Conservation (phyloP, 2,888 invertebrate species). For the Arrhopalites spinosus region DNA sequence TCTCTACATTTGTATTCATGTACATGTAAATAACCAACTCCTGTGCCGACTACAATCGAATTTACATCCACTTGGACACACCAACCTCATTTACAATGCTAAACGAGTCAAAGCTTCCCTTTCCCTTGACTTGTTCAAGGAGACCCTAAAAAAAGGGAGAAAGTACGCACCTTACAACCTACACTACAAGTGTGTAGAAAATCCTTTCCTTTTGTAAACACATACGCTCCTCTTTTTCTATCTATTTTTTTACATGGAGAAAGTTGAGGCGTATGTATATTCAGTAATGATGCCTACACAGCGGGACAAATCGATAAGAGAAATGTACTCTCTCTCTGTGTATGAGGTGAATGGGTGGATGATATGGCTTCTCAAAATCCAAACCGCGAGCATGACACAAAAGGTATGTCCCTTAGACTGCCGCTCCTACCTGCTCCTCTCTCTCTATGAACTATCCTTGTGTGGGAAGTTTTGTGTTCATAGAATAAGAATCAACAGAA, state of each 20-base stretch:
- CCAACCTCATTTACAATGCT: constrained; percentile 8
- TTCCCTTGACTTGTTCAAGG: neutral
- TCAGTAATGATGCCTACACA: neutral
- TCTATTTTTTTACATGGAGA: neutral
- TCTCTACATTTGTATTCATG: constrained; percentile 18
- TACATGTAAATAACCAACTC: constrained; percentile 11
- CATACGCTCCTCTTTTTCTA: neutral
- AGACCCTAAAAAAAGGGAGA: constrained; percentile 10
- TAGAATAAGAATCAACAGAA: neutral
- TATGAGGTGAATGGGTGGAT: neutral
- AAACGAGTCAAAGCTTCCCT: neutral
- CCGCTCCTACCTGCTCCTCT: neutral
- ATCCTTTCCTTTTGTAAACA: neutral
- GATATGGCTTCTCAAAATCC: too few species aligned
- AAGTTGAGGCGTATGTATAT: too few species aligned
- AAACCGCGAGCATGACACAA: too few species aligned
- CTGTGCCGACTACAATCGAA: neutral
- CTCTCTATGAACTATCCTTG: neutral
- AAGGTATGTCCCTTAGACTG: neutral
- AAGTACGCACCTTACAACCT: neutral
- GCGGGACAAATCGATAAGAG: constrained; percentile 24
- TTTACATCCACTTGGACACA: neutral
- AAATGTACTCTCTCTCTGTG: constrained; percentile 1
- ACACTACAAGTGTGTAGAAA: neutral
- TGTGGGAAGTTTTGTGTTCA: neutral